phyloP scores from a whole-genome alignment of 2,888 invertebrate genomes.

The Lumbricus terrestris region DNA sequence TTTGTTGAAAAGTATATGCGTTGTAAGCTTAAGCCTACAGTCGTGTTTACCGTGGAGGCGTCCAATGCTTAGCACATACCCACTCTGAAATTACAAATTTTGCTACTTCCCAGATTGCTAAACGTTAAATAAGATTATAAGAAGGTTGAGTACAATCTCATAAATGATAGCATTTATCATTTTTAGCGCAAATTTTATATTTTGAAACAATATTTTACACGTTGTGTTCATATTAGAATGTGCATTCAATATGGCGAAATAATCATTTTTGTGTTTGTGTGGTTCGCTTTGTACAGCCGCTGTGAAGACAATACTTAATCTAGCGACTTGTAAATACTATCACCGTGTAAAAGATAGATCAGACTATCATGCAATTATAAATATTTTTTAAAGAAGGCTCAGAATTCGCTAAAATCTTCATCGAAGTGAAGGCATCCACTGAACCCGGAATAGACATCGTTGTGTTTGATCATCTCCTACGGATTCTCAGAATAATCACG shows the following conservation, averaged over 20 bases:
- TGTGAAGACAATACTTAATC: not conserved
- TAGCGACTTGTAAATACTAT: not conserved
- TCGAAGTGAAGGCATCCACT: not conserved
- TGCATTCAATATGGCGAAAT: not conserved
- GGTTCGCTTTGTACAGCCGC: not conserved
- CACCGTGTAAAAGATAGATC: not conserved
- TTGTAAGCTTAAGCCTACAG: not conserved
- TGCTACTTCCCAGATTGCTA: not conserved
- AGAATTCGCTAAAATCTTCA: not conserved
- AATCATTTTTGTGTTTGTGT: not conserved
- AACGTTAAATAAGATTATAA: not conserved
- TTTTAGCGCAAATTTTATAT: not conserved
- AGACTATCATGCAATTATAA: not conserved
- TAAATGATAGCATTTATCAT: not conserved
- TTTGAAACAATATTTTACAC: not conserved
- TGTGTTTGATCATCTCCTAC: not conserved
- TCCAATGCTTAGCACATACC: not conserved
- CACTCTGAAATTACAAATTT: not conserved
- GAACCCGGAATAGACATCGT: not conserved
- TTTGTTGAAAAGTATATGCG: not conserved
- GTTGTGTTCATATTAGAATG: not conserved
- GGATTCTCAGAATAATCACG: not conserved
- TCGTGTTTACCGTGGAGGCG: not conserved
- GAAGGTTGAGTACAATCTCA: constrained; percentile 16
- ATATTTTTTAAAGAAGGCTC: not conserved